Base-by-base conservation (phyloP, 2,888 invertebrate species). In the Macaria notata region DNA sequence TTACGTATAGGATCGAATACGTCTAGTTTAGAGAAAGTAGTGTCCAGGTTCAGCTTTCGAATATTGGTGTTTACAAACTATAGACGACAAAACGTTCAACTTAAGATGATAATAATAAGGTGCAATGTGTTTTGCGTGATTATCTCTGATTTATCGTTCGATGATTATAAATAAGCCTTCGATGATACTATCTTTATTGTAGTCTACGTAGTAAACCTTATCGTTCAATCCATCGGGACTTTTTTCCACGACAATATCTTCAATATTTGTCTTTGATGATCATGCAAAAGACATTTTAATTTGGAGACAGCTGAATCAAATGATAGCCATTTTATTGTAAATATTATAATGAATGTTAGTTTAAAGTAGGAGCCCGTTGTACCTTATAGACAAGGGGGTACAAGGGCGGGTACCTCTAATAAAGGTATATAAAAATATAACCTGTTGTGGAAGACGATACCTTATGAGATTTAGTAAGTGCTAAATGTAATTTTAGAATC, bases 381-480 rank as follows among this genome's bases (percentile, higher is more conserved):
- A 63, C 63, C 63, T 59, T 48, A 52, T 43, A 54, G 31, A 41
- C 29, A 30, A 41, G 75, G 75, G 77, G 82, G 77, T 75, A 55
- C 57, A 70, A 69, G 69, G 63, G 73, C 75, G 76, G 74, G 78
- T 79, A 79, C 81, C 81, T 79, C 72, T 75, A 48, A 9, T 57
- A 61, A 69, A 77, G 73, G 74, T 80, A 78, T 75, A 70, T 65
- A 67, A 9, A 50, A 70, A 74, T 73, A 76, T 76, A 84, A 88
- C 73, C 84, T 88, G 88, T 88, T 89, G 88, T 89, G 88, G 76
- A 86, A 79, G 88, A 88, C 88, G 86, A 89, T 88, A 89, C 88
- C 74, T 75, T 83, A 84, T 85, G 83, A 86, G 79, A 87, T 79
- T 76, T 81, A 85, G 80, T 74, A 71, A 77, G 77, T 66, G 76